phyloP scores from a whole-genome alignment of 2,113 vertebrate genomes.

The Oryzias melastigma region DNA sequence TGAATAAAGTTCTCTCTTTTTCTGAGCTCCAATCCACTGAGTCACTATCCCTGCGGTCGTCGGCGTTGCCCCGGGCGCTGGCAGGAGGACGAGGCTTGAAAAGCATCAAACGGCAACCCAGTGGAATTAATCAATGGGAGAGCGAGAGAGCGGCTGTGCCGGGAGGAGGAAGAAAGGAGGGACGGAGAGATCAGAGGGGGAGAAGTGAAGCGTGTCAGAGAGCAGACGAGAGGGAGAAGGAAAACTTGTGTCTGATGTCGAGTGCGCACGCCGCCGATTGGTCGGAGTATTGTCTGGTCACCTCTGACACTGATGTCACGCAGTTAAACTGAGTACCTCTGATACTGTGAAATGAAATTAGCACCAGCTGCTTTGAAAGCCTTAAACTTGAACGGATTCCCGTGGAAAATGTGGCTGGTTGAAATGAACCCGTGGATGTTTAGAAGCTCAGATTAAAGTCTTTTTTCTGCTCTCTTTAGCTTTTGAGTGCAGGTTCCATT shows the following conservation, averaged over 20 bases:
- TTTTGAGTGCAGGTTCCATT: too few species aligned
- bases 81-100: constrained; percentile 51
- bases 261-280: constrained; percentile 1
- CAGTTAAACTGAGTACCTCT: background rate
- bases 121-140: constrained; percentile 62
- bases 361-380: background rate
- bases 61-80: constrained; percentile 47
- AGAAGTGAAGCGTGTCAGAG: constrained; percentile 20
- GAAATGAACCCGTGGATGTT: background rate
- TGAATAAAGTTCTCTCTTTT: constrained; percentile 48
- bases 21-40: constrained; percentile 37
- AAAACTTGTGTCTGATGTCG: background rate
- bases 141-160: constrained; percentile 24
- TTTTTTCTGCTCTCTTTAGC: too few species aligned
- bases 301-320: background rate
- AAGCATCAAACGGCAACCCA: constrained; percentile 47
- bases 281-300: background rate
- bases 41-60: constrained; percentile 39
- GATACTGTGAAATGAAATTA: background rate
- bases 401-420: background rate
- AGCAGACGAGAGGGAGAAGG: constrained; percentile 22
- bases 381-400: background rate
- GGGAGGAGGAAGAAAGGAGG: constrained; percentile 29
- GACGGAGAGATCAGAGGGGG: constrained; percentile 38
- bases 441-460: too few species aligned